Evolutionary conservation across 2,888 invertebrate species (phyloP).

Genomic region (Pollenia amentaria): DNA sequence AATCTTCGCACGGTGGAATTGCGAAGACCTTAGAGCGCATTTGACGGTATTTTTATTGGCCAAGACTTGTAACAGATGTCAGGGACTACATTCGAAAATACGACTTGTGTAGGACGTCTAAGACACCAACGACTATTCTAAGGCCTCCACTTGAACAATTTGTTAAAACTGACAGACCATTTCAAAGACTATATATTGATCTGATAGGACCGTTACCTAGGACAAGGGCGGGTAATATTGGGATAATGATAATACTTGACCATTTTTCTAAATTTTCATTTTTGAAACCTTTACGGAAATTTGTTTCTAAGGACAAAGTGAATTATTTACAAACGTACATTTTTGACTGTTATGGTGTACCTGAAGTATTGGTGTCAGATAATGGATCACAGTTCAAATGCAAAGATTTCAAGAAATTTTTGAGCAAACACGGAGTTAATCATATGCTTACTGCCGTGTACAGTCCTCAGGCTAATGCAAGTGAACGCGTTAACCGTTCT

Average conservation of each 20-base stretch:
- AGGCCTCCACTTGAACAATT: slow-evolving; percentile 47
- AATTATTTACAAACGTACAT: too few species aligned
- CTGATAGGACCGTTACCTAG: slow-evolving; percentile 11
- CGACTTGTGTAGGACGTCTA: slow-evolving; percentile 32
- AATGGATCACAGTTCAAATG: too few species aligned
- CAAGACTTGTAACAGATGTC: background rate
- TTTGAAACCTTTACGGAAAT: background rate
- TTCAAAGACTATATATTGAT: slow-evolving; percentile 1
- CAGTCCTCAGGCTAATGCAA: too few species aligned
- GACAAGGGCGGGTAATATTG: background rate
- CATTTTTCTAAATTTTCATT: background rate
- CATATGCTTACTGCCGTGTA: too few species aligned
- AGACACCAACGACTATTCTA: slow-evolving; percentile 28
- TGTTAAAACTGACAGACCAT: slow-evolving; percentile 15
- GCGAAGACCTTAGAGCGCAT: background rate
- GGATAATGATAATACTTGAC: background rate
- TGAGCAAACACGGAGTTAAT: too few species aligned
- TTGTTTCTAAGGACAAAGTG: background rate
- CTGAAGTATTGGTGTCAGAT: too few species aligned
- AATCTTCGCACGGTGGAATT: background rate
- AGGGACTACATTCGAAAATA: background rate
- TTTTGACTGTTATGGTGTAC: too few species aligned
- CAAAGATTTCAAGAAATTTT: too few species aligned
- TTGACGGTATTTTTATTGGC: too few species aligned
- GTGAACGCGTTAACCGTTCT: too few species aligned